Percentiles rank a stretch among this genome's conserved stretches.
phyloP scores from a whole-genome alignment of 2,888 invertebrate species.

The Anorthoa munda region DNA sequence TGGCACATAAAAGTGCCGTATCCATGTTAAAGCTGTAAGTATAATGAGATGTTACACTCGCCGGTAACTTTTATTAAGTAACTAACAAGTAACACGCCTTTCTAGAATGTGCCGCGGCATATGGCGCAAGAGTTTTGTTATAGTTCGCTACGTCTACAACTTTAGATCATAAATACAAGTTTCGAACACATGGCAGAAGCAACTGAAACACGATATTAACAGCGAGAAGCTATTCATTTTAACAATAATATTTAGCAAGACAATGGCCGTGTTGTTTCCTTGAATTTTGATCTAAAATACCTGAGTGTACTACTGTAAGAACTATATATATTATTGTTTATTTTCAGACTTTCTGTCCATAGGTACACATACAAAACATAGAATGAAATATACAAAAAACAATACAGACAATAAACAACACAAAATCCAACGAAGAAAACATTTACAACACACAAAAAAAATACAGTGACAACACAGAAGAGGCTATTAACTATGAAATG shows the following conservation, averaged over 20 bases:
- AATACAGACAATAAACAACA: too few species aligned
- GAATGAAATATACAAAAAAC: too few species aligned
- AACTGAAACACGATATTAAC: conserved; percentile 47
- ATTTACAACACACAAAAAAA: too few species aligned
- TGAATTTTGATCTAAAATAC: background rate
- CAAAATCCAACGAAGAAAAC: too few species aligned
- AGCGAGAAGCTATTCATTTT: conserved; percentile 25
- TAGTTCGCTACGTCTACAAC: conserved; percentile 65
- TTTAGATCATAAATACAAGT: conserved; percentile 74
- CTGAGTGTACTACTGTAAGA: conserved; percentile 1
- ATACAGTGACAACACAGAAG: too few species aligned
- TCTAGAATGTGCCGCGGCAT: conserved; percentile 63
- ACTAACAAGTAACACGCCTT: conserved; percentile 69
- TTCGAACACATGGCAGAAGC: conserved; percentile 56
- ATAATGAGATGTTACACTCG: conserved; percentile 78
- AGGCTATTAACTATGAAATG: too few species aligned
- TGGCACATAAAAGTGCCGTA: conserved; percentile 73
- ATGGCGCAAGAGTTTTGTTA: conserved; percentile 66
- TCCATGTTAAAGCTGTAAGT: conserved; percentile 71
- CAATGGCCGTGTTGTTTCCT: conserved; percentile 1
- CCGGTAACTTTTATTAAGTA: conserved; percentile 72
- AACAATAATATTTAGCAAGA: conserved; percentile 9
- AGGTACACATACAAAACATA: too few species aligned
- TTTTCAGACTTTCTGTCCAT: too few species aligned
- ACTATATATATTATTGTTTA: too few species aligned